These are phyloP conservation scores for Istiophorus platypterus DNA, from an alignment of 2,113 vertebrate species.

Conservation along the genomic window DNA sequence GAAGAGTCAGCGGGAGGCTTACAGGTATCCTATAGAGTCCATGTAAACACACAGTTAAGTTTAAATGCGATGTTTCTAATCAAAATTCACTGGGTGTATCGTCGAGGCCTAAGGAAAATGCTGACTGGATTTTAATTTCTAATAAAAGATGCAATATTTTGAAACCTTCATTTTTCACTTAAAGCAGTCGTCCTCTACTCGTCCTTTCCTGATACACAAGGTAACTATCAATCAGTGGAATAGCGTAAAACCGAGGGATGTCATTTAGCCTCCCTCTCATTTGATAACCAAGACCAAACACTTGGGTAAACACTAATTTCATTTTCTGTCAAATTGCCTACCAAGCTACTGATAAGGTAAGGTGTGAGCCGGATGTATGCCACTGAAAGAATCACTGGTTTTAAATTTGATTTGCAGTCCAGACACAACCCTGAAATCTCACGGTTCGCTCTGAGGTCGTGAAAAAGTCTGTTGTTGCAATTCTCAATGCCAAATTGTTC, in stretches of 20 bases:
- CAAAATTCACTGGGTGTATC: neutral
- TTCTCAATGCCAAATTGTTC: neutral
- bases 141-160: too few relatives aligned
- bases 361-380: neutral
- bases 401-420: too few relatives aligned
- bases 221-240: too few relatives aligned
- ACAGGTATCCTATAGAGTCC: neutral
- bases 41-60: slow-evolving; percentile 2
- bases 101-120: neutral
- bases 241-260: too few relatives aligned
- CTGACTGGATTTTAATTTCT: neutral
- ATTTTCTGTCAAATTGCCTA: neutral
- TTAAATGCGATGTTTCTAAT: neutral
- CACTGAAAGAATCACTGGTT: too few relatives aligned
- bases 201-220: too few relatives aligned
- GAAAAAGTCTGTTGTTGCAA: neutral
- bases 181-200: too few relatives aligned
- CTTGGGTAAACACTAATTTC: neutral
- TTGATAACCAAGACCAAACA: neutral
- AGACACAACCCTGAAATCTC: neutral
- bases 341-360: too few relatives aligned
- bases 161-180: too few relatives aligned
- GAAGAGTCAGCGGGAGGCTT: slow-evolving; percentile 2
- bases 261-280: neutral
- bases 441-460: too few relatives aligned